These are phyloP conservation scores for Nyctibius bracteatus DNA, from an alignment of 2,113 vertebrate genomes.

Conservation along the genomic window DNA sequence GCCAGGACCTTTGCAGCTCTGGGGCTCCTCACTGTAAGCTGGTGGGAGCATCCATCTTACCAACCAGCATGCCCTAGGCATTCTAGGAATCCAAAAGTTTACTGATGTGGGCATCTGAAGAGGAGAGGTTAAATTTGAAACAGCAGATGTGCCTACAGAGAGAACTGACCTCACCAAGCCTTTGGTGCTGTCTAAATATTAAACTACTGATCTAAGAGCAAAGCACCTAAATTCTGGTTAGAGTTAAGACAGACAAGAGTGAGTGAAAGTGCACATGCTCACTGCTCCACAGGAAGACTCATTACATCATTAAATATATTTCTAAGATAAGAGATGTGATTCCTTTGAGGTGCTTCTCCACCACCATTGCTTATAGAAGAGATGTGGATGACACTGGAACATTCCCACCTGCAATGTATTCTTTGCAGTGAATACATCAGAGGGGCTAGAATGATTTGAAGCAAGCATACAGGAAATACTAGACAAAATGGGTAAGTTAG, in stretches of 20 bases:
- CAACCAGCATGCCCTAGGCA: neutral
- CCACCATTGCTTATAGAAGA: neutral
- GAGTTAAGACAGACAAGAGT: neutral
- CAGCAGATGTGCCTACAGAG: neutral
- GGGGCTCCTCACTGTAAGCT: rapidly evolving
- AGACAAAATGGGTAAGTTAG: neutral
- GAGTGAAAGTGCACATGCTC: rapidly evolving
- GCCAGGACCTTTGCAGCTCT: neutral
- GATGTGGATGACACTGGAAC: neutral
- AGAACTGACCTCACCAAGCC: neutral
- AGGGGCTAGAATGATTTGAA: neutral
- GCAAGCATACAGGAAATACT: neutral
- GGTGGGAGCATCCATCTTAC: neutral
- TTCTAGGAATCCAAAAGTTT: neutral
- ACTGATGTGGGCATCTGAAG: neutral
- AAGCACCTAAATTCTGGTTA: neutral
- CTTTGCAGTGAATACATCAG: neutral
- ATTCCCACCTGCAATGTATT: neutral
- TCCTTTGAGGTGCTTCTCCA: neutral
- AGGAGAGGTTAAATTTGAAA: neutral
- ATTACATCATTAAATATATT: neutral
- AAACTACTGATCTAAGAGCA: neutral
- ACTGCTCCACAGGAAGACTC: neutral
- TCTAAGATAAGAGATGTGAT: neutral
- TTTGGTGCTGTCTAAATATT: neutral